Evolutionary conservation across 1,140 invertebrate species (phyloP).

Genomic region (Ruditapes philippinarum): DNA sequence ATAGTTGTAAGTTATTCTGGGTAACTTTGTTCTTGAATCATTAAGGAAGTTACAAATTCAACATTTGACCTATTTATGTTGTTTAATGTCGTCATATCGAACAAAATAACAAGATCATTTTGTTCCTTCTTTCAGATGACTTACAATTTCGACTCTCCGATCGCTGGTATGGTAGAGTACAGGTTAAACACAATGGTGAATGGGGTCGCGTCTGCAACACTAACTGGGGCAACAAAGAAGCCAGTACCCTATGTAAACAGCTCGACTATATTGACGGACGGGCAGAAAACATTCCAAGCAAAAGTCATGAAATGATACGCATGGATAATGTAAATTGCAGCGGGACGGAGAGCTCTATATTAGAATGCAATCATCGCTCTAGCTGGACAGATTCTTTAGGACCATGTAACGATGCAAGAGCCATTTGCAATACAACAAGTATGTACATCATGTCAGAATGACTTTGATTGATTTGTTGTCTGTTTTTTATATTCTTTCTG

Average conservation of each 20-base stretch:
- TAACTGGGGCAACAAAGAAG: conserved; percentile 65
- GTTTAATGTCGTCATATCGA: too few species aligned
- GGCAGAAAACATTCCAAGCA: neutral
- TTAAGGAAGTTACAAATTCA: too few species aligned
- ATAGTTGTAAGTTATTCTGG: too few species aligned
- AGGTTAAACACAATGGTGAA: conserved; percentile 70
- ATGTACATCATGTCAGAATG: too few species aligned
- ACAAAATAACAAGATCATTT: too few species aligned
- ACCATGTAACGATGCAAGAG: neutral
- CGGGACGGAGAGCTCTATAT: conserved; percentile 37
- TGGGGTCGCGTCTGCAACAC: conserved; percentile 74
- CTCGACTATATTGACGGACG: conserved; percentile 71
- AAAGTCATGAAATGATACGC: neutral
- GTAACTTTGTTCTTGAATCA: too few species aligned
- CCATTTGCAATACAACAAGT: conserved; percentile 41
- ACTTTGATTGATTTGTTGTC: too few species aligned
- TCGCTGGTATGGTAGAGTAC: conserved; percentile 87
- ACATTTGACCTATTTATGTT: too few species aligned
- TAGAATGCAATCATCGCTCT: conserved; percentile 36
- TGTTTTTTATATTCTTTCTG: too few species aligned
- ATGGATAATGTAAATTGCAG: conserved; percentile 57
- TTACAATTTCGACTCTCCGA: conserved; percentile 38
- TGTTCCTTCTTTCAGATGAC: conserved; percentile 2
- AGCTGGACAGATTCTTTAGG: neutral
- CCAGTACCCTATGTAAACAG: conserved; percentile 73